Percentiles rank a stretch among this genome's conserved stretches.
These are phyloP conservation scores for Stenolophus ochropezus DNA, from an alignment of 2,888 invertebrate species.

Conservation along the genomic window DNA sequence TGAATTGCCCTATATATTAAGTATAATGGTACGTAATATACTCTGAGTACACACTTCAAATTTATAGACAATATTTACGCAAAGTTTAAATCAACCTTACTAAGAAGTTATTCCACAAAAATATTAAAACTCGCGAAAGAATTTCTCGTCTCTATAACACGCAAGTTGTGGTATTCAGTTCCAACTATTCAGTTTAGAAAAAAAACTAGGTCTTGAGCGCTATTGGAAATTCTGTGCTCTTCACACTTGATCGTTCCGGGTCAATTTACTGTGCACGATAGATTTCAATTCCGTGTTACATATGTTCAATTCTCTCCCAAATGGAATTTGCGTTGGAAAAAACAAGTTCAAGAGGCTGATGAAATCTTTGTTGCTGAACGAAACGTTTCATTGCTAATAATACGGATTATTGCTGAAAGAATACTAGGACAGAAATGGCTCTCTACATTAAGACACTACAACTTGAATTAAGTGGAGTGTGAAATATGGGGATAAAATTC, in stretches of 20 bases:
- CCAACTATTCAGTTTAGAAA: not conserved
- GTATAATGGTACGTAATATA: not conserved
- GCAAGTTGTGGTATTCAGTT: not conserved
- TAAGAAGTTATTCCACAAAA: too few relatives aligned
- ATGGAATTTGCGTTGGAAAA: conserved; percentile 20
- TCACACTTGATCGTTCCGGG: not conserved
- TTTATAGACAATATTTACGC: not conserved
- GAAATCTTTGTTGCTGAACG: conserved; percentile 49
- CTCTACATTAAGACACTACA: too few relatives aligned
- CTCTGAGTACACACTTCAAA: not conserved
- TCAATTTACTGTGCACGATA: conserved; percentile 13
- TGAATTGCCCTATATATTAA: not conserved
- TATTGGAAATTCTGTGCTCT: not conserved
- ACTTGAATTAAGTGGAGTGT: too few relatives aligned
- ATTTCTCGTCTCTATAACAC: too few relatives aligned
- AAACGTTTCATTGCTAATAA: conserved; percentile 43
- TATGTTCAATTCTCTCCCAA: conserved; percentile 28
- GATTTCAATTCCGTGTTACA: conserved; percentile 26
- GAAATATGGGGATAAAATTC: too few relatives aligned
- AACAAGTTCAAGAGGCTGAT: conserved; percentile 29
- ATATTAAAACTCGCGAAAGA: too few relatives aligned
- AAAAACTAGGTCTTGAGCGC: not conserved
- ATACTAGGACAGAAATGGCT: too few relatives aligned
- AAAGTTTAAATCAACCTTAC: too few relatives aligned
- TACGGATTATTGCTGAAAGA: too few relatives aligned